These are phyloP conservation scores for Campoletis raptor DNA, from an alignment of 2,888 invertebrate species.

Conservation along the genomic window DNA sequence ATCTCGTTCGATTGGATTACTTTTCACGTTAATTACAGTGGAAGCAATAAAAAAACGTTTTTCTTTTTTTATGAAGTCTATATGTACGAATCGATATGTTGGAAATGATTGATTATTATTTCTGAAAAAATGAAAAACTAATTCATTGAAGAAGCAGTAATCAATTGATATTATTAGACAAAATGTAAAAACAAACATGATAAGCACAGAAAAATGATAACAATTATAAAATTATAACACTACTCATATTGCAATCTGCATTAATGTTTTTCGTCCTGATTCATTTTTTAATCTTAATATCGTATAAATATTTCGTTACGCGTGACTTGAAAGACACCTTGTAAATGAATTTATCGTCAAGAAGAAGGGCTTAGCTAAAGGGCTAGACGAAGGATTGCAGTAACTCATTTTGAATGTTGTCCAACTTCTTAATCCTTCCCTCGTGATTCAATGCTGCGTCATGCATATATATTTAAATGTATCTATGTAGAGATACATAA, in stretches of 20 bases:
- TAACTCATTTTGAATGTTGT: conserved; percentile 75
- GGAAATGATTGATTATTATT: neutral
- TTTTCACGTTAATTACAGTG: neutral
- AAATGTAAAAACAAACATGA: no score
- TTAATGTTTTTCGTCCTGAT: neutral
- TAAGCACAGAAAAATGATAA: neutral
- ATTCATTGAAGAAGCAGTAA: no score
- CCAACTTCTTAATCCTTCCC: conserved; percentile 72
- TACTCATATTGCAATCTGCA: neutral
- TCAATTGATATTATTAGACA: no score
- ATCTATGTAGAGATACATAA: neutral
- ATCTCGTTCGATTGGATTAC: conserved; percentile 16
- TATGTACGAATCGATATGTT: neutral
- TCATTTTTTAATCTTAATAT: neutral
- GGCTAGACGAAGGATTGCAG: conserved; percentile 75
- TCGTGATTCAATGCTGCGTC: conserved; percentile 72
- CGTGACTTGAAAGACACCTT: neutral
- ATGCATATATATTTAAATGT: neutral
- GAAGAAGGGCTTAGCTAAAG: conserved; percentile 71
- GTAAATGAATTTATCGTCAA: neutral
- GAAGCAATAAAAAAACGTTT: neutral
- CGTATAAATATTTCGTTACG: neutral
- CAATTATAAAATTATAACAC: neutral
- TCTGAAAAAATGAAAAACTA: neutral
- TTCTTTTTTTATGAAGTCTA: neutral